Evolutionary conservation across 2,888 invertebrate genomes (phyloP), one percentile per base, ranked within the genome.

Genomic region (Fissipunctia ypsillon): DNA sequence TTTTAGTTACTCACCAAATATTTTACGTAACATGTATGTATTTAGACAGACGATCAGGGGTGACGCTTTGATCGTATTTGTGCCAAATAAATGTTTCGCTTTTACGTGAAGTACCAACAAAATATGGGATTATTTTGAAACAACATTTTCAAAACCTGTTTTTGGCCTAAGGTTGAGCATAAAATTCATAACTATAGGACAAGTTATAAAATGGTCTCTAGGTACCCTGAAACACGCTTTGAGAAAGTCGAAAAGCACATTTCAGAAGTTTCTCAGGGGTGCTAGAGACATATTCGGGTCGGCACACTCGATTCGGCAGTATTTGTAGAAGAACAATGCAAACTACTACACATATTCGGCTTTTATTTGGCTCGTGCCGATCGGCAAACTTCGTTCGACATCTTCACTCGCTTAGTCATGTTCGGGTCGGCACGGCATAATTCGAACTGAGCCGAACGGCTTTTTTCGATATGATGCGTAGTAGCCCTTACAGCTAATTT

Each of bases 1-100:
- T 61, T 80, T 74, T 78, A 81, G 81, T 81, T 78, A 69, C 59
- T 69, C 43, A 22, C 35, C 54, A 75, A 75, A 78, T 78, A 74
- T 64, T 76, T 76, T 75, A 68, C 50, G 76, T 75, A 68, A 78
- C 81, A 54, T 57, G 25, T 38, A 64, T 68, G 65, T 80, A 74
- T 61, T 66, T 61, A 74, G 80, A 61, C 48, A 64, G 52, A 54
- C 41, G 43, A 43, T 64, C 67, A 63, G 68, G 76, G 64, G 38
- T 59, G 64, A 50, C 52, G 52, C 76, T 80, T 48, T 54, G 43
- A 28, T 48, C 41, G 14, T 38, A 12, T 59, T 64, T 43, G 64
- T 64, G 69, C 57, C 80, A 66, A 50, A 56, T 56, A 80, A 56
- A 66, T 74, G 25, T 61, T 66, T 73, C 56, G 10, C 19, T 50